phyloP scores from a whole-genome alignment of 2,888 invertebrate species.

The Hoplodrina ambigua region DNA sequence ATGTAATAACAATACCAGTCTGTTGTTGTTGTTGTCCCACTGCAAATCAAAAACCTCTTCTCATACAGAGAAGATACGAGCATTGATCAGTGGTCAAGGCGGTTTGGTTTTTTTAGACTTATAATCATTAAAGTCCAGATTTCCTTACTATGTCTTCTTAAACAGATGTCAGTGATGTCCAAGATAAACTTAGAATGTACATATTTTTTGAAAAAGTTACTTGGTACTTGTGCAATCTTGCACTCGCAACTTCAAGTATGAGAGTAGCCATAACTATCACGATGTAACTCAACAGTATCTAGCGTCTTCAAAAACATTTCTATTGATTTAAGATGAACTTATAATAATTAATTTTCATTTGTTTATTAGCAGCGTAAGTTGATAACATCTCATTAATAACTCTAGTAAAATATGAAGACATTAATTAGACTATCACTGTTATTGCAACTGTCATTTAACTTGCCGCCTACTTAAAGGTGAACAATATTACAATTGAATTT shows the following conservation, averaged over 20 bases:
- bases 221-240: neutral
- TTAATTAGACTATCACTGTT: conserved; percentile 57
- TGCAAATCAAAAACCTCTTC: no score
- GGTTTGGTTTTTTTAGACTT: no score
- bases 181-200: no score
- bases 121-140: no score
- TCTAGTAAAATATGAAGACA: conserved; percentile 49
- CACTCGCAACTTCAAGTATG: neutral
- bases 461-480: conserved; percentile 51
- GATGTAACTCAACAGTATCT: neutral
- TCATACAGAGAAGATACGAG: no score
- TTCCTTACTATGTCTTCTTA: no score
- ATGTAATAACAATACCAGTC: no score
- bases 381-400: conserved; percentile 21
- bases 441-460: conserved; percentile 52
- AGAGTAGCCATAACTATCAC: no score
- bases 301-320: neutral
- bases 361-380: conserved; percentile 18
- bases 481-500: conserved; percentile 60
- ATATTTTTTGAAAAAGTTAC: no score
- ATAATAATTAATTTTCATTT: conserved; percentile 14
- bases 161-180: no score
- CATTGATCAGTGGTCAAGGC: no score
- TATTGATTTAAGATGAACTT: conserved; percentile 10
- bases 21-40: no score